Base-by-base conservation (phyloP, 2,888 invertebrate species). In the Geotrupes spiniger region DNA sequence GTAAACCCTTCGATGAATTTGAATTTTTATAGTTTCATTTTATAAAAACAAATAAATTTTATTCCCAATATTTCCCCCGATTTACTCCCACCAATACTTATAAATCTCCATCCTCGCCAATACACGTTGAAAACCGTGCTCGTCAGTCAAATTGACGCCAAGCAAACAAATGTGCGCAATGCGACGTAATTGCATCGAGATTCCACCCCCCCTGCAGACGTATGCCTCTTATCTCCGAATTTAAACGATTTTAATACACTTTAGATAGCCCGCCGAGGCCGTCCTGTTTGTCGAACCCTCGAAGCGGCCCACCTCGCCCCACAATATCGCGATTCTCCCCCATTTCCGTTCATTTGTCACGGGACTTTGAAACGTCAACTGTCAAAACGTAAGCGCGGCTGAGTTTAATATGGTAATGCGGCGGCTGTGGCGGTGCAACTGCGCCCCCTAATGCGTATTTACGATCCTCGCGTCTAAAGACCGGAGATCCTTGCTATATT, bases 391-490 rank as follows among this genome's bases (percentile, higher is more conserved):
- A 60, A 58, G 54, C 45, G 47, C 50, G 52, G 48, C 58, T 53
- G 53, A 57, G 57, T 59, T 59, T 61, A 61, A 59, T 61, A 62
- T 61, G 61, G 60, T 61, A 62, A 62, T 62, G 58, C 51, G 57
- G 56, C 49, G 46, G 37, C 46, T 62, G 58, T 51, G 57, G 56
- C 49, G 46, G 37, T 48, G 43, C 51, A 42, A 17, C 17, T 15
- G 17, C 36, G 36, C 49, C 52, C 43, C 51, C 61, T 61, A 66
- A 66, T 66, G 58, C 63, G 63, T 64, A 66, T 66, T 65, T 64
- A 65, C 60, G 64, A 61, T 61, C 53, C 61, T 53, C 61, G 62
- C 65, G 63, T 60, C 54, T 44, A 47, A 41, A 36, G 33, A 21
- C n/a, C 14, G 39, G 14, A 14, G 49, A 52, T 54, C 54, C 46